Evolutionary conservation across 1,140 invertebrate species (phyloP).

Genomic region (Pararge aegeria): DNA sequence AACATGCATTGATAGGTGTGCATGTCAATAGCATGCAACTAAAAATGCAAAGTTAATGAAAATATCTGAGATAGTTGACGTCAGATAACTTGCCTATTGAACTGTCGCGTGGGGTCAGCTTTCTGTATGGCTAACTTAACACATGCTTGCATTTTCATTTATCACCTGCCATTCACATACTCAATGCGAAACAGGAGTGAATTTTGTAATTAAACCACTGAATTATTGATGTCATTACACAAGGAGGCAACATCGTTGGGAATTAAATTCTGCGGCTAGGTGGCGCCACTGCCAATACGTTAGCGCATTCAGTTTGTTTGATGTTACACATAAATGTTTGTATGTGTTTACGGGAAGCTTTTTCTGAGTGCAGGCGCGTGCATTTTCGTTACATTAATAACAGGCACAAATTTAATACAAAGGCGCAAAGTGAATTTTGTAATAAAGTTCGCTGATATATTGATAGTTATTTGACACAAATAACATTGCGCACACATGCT

Average conservation of each 20-base stretch:
- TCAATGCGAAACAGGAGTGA: constrained; percentile 8
- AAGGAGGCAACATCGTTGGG: constrained; percentile 1
- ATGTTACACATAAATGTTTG: not conserved
- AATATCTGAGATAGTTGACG: not conserved
- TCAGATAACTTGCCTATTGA: not conserved
- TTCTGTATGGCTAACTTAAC: not conserved
- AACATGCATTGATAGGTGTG: too few species aligned
- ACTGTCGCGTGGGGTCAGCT: not conserved
- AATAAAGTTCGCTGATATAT: not conserved
- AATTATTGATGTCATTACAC: constrained; percentile 12
- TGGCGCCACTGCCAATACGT: not conserved
- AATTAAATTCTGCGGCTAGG: constrained; percentile 1
- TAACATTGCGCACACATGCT: not conserved
- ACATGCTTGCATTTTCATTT: not conserved
- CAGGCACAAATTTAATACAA: not conserved
- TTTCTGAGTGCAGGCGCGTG: not conserved
- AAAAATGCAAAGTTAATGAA: not conserved
- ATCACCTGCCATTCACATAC: constrained; percentile 7
- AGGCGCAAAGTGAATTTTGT: not conserved
- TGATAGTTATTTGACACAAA: not conserved
- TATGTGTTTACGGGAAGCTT: not conserved
- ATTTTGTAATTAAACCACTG: constrained; percentile 7
- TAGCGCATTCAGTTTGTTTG: not conserved
- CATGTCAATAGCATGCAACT: too few species aligned
- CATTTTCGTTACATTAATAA: not conserved